Base-by-base conservation (phyloP, 1,140 invertebrate species). In the Caenorhabditis brenneri region DNA sequence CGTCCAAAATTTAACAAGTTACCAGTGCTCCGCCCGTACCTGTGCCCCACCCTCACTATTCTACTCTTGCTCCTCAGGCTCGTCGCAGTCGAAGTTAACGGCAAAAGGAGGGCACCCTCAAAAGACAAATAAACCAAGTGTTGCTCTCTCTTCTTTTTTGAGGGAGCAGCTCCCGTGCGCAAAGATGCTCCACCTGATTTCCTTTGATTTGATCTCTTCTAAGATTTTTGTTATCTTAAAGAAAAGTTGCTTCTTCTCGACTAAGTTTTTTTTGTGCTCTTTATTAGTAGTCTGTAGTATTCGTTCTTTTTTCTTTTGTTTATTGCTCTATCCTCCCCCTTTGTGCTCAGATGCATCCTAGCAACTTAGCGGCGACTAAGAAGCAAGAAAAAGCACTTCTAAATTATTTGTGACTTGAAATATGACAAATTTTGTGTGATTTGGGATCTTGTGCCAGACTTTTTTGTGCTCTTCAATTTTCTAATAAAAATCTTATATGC, bases 341-440 rank as follows among this genome's bases (percentile, higher is more conserved):
- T 55, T 74, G 65, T 74, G 65, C 36, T 74, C 65, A 24, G n/a
- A n/a, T n/a, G 65, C 65, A 42, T 74, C 65, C 65, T 74, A 74
- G 65, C 65, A 74, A 74, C 65, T 74, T n/a, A 29, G 36, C 10
- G 65, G 2, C 65, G 65, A 42, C 65, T 74, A 46, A 42, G 65
- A 74, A 29, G n/a, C 29, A 65, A 16, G 60, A 33, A 65, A 65
- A 65, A 74, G 65, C 65, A 74, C 65, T 42, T 42, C 36, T 74
- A 42, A 74, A 74, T 74, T 74, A 74, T 74, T 74, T 74, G 65
- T 74, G 36, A 74, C 65, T 74, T 15, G 10, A n/a, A 74, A 74
- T 74, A 74, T 74, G 36, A 46, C 36, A 46, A 74, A 74, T 74
- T 58, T 42, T 39, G 65, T 74, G 65, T 74, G 65, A 74, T 74